Evolutionary conservation across 1,140 invertebrate species (phyloP).

Genomic region (honey bee (Apis mellifera)): Amel_HAv3.1 CM009931.2:7378501-7379000

Average conservation of each 20-base stretch:
- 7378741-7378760: conserved; percentile 31
- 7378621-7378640: no score
- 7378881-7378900: not conserved
- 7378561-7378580: no score
- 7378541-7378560: no score
- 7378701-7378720: not conserved
- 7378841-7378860: conserved; percentile 74
- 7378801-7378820: conserved; percentile 72
- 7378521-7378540: no score
- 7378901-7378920: conserved; percentile 64
- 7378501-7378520: no score
- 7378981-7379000: conserved; percentile 61
- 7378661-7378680: not conserved
- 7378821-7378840: conserved; percentile 56
- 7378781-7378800: conserved; percentile 78
- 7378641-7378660: not conserved
- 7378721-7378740: not conserved
- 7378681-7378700: not conserved
- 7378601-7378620: no score
- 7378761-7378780: conserved; percentile 62
- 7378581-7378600: no score
- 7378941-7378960: conserved; percentile 69
- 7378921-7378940: conserved; percentile 75
- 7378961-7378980: conserved; percentile 73
- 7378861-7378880: conserved; percentile 71